Evolutionary conservation across 2,113 vertebrate species (phyloP), one percentile per base, ranked within the genome.

Genomic region (Scomber scombrus): DNA sequence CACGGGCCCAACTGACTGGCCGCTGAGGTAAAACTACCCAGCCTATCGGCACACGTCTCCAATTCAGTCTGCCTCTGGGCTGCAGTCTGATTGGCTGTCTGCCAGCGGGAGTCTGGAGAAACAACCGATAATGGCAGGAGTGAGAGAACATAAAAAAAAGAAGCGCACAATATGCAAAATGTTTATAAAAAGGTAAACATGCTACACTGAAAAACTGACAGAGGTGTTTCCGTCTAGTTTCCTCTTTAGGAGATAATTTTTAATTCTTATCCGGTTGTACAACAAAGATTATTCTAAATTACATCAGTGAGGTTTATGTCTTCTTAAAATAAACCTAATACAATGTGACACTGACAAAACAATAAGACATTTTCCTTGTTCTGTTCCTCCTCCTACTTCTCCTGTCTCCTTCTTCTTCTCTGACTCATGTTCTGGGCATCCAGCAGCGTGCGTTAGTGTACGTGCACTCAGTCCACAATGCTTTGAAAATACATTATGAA

Each of bases 1-100:
- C 98, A 99, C 0, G 98, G 98, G 11, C 96, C 92, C 84, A 99
- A 95, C 93, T 99, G 98, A 77, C 84, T 93, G 54, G 97, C 97
- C 0, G 97, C 96, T 0, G 96, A 82, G 83, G 96, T 95, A 84
- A 99, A 99, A 60, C 90, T 96, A 68, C 96, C 97, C 91, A 99
- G 93, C 66, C 97, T 95, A 56, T 96, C 97, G 0, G 92, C 97
- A 0, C 97, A 97, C 45, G 96, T 95, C 89, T 99, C 98, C 71
- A 99, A 94, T 91, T 99, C 97, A 18, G 94, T 95, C 92, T 99
- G 98, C 71, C 97, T 93, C 60, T 96, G 95, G 0, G 94, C 88
- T 1, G 96, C 97, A 2, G 94, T 95, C 91, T 96, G 95, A 71
- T 96, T 98, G 92, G 97, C 95, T 23, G 91, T 93, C 68, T 95